Percentiles rank a stretch among this genome's conserved stretches.
These are phyloP conservation scores for Strongylocentrotus purpuratus DNA, from an alignment of 35 echinoderm and acorn worm species.

Conservation along the genomic window DNA sequence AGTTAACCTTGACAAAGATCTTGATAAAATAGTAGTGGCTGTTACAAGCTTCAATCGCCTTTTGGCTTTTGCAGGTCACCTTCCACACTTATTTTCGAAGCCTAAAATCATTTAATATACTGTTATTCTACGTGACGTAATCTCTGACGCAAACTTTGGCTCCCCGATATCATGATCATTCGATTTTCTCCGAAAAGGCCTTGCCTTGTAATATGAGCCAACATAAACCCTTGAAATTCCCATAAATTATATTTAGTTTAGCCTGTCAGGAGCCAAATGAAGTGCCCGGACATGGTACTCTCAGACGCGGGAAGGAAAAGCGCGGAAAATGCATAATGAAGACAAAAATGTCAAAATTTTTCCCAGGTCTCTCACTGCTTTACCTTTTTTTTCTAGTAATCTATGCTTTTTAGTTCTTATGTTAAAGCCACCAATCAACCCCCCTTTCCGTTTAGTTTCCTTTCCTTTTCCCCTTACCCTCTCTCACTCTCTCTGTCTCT, in stretches of 20 bases:
- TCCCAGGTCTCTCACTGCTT: neutral
- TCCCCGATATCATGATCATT: neutral
- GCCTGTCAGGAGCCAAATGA: neutral
- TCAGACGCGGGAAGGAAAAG: neutral
- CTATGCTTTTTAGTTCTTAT: too few species aligned
- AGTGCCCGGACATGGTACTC: neutral
- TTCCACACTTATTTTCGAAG: neutral
- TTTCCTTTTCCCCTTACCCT: neutral
- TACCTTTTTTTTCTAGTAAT: too few species aligned
- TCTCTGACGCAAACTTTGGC: neutral
- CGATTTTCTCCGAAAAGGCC: neutral
- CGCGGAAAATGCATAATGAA: neutral
- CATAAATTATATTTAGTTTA: neutral
- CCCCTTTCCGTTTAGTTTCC: neutral
- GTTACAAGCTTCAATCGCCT: neutral
- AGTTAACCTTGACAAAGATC: neutral
- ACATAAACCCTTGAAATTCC: constrained; percentile 11
- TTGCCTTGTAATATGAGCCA: neutral
- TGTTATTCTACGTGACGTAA: neutral
- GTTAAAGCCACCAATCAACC: neutral
- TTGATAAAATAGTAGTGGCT: neutral
- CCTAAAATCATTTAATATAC: neutral
- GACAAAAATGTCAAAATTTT: neutral
- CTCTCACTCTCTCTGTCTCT: neutral
- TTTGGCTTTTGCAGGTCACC: neutral